Evolutionary conservation across 1,140 invertebrate genomes (phyloP).

Genomic region (Sarcophaga bullata): DNA sequence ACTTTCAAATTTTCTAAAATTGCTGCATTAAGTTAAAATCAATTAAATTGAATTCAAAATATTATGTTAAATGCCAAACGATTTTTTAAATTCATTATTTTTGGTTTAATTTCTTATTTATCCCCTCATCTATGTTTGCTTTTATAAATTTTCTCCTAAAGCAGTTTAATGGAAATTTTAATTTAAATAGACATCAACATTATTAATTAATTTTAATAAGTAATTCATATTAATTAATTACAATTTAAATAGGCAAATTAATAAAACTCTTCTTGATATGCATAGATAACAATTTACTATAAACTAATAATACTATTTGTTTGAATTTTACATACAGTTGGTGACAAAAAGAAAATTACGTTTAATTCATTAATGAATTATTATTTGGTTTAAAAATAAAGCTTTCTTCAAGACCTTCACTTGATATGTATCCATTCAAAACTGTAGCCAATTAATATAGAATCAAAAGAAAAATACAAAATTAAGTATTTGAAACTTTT

Average conservation of each 20-base stretch:
- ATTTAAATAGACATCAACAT: neutral
- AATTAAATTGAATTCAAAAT: too few species aligned
- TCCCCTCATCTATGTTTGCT: too few species aligned
- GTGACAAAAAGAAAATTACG: neutral
- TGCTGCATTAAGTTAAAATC: too few species aligned
- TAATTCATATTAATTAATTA: neutral
- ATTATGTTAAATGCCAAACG: too few species aligned
- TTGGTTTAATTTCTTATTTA: too few species aligned
- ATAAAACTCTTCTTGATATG: slow-evolving; percentile 12
- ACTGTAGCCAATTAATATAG: neutral
- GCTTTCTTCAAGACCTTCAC: neutral
- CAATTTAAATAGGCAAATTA: neutral
- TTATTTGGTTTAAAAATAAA: neutral
- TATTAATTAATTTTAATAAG: neutral
- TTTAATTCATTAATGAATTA: too few species aligned
- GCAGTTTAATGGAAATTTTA: too few species aligned
- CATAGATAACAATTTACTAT: slow-evolving; percentile 22
- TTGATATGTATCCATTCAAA: neutral
- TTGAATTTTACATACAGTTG: neutral
- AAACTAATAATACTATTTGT: slow-evolving; percentile 24
- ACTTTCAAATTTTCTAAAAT: too few species aligned
- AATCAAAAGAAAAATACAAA: neutral
- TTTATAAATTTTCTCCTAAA: too few species aligned
- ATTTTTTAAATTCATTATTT: too few species aligned
- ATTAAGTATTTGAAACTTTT: neutral